Percentiles rank a stretch among this genome's conserved stretches.
phyloP scores from a whole-genome alignment of 2,888 invertebrate species.

The Macrosoma leucophasiata region DNA sequence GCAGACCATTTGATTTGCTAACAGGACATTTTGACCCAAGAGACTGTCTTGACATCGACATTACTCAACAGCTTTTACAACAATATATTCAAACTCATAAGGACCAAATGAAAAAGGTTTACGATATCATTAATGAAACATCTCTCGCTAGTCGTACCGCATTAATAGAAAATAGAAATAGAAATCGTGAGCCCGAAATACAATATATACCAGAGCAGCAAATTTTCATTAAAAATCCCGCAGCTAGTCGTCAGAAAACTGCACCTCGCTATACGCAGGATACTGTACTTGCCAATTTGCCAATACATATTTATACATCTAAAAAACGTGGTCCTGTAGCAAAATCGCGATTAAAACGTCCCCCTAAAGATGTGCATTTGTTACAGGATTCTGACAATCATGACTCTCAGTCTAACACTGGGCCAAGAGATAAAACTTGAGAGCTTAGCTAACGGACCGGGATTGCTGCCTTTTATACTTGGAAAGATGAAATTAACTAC shows the following conservation, averaged over 20 bases:
- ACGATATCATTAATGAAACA: slow-evolving; percentile 22
- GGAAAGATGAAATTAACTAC: slow-evolving; percentile 8
- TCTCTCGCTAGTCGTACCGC: slow-evolving; percentile 13
- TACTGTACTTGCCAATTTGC: slow-evolving; percentile 10
- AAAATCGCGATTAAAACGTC: slow-evolving; percentile 13
- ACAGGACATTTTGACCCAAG: background rate
- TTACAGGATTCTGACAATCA: slow-evolving; percentile 1
- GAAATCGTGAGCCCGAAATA: slow-evolving; percentile 2
- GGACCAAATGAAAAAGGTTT: slow-evolving; percentile 20
- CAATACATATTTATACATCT: slow-evolving; percentile 17
- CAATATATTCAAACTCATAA: slow-evolving; percentile 24
- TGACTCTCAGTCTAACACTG: background rate
- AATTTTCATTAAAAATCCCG: slow-evolving; percentile 16
- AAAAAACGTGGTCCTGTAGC: slow-evolving; percentile 16
- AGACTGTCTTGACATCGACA: slow-evolving; percentile 3
- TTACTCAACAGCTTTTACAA: slow-evolving; percentile 4
- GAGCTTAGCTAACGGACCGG: slow-evolving; percentile 13
- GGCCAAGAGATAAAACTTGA: slow-evolving; percentile 18
- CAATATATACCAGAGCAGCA: slow-evolving; percentile 11
- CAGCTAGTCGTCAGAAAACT: slow-evolving; percentile 11
- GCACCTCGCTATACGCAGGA: slow-evolving; percentile 17
- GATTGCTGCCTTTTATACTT: slow-evolving; percentile 17
- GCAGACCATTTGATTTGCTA: background rate
- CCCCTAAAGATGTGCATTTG: slow-evolving; percentile 6
- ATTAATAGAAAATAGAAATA: slow-evolving; percentile 23